These are phyloP conservation scores for Engystomops pustulosus DNA, from an alignment of 2,113 vertebrate genomes.

Conservation along the genomic window DNA sequence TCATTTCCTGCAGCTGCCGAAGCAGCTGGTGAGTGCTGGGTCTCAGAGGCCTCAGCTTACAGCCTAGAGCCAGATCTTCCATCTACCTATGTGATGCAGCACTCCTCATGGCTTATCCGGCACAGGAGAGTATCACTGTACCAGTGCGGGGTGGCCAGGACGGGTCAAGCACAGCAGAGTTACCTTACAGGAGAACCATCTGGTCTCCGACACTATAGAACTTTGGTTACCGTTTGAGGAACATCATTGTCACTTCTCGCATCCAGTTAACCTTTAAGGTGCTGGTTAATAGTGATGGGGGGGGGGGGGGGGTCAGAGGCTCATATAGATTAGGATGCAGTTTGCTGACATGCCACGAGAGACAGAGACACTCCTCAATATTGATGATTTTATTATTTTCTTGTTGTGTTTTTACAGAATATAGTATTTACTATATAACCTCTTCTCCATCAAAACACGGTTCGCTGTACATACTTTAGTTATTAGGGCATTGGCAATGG, in stretches of 20 bases:
- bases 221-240: background rate
- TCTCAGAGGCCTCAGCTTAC: slow-evolving; percentile 41
- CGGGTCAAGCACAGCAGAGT: background rate
- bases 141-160: background rate
- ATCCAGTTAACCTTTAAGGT: background rate
- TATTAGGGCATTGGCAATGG: too few relatives aligned
- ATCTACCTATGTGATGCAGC: slow-evolving; percentile 27
- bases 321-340: background rate
- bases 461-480: background rate
- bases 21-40: slow-evolving; percentile 35
- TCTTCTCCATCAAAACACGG: too few relatives aligned
- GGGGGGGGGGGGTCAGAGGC: too few relatives aligned
- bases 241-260: background rate
- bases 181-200: background rate
- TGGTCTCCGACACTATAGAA: background rate
- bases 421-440: too few relatives aligned
- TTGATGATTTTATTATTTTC: too few relatives aligned
- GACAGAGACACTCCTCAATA: too few relatives aligned
- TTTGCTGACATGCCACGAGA: too few relatives aligned
- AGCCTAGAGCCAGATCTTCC: slow-evolving; percentile 7
- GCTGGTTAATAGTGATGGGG: background rate
- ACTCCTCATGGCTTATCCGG: background rate
- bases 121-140: background rate
- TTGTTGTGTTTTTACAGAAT: too few relatives aligned
- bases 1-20: slow-evolving; percentile 53